Evolutionary conservation across 2,888 invertebrate species (phyloP).

Genomic region (Cephus rjabovi): DNA sequence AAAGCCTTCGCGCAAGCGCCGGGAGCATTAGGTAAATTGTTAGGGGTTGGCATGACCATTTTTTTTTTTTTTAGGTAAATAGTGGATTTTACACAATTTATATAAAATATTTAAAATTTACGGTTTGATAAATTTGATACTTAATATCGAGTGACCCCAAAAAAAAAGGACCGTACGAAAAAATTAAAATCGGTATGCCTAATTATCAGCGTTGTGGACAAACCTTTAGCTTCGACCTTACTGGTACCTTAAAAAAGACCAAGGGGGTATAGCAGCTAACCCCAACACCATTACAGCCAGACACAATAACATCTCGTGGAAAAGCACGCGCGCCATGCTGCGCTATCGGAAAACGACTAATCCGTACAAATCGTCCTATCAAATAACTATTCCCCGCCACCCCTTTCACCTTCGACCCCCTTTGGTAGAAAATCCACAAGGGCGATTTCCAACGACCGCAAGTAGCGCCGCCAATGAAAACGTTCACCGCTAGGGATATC

Average conservation of each 20-base stretch:
- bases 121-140: not conserved
- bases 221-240: not conserved
- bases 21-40: constrained; percentile 37
- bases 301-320: not conserved
- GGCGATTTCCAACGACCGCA: not conserved
- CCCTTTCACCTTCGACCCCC: not conserved
- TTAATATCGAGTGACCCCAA: not conserved
- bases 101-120: no score
- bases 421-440: not conserved
- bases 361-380: constrained; percentile 40
- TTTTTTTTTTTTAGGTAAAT: not conserved
- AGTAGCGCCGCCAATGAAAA: not conserved
- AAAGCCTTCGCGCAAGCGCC: constrained; percentile 19
- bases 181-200: not conserved
- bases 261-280: not conserved
- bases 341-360: constrained; percentile 33
- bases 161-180: not conserved
- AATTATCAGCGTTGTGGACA: not conserved
- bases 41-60: not conserved
- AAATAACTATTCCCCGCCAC: constrained; percentile 23
- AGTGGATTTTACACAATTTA: not conserved
- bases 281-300: not conserved
- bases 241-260: not conserved
- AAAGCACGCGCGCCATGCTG: not conserved
- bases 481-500: not conserved